Evolutionary conservation across 1,140 invertebrate species (phyloP).

Genomic region (Galleria mellonella): DNA sequence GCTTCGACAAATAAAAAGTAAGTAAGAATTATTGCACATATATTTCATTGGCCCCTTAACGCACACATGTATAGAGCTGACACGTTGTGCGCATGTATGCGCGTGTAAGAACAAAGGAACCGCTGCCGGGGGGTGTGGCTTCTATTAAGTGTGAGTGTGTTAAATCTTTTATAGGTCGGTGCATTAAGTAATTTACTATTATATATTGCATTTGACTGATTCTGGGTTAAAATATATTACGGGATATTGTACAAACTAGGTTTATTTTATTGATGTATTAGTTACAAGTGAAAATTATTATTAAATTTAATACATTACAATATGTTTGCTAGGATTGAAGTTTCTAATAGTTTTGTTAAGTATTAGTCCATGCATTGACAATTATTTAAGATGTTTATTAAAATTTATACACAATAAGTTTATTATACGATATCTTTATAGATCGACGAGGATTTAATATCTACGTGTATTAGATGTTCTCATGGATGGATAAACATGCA

Average conservation of each 20-base stretch:
- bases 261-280: too few relatives aligned
- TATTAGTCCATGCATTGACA: too few relatives aligned
- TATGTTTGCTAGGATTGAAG: too few relatives aligned
- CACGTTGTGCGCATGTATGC: slow-evolving; percentile 43
- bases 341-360: too few relatives aligned
- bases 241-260: not conserved
- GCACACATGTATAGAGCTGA: slow-evolving; percentile 18
- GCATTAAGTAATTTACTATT: slow-evolving; percentile 71
- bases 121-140: slow-evolving; percentile 33
- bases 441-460: too few relatives aligned
- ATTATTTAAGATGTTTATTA: too few relatives aligned
- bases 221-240: slow-evolving; percentile 14
- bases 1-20: slow-evolving; percentile 50
- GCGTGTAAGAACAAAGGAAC: slow-evolving; percentile 45
- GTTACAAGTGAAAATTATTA: too few relatives aligned
- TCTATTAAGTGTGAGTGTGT: slow-evolving; percentile 39
- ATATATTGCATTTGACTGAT: slow-evolving; percentile 57
- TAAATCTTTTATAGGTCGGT: slow-evolving; percentile 71
- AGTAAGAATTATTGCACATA: slow-evolving; percentile 51
- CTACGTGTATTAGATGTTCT: too few relatives aligned
- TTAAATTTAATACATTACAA: too few relatives aligned
- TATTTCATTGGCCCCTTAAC: slow-evolving; percentile 43
- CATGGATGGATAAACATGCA: too few relatives aligned
- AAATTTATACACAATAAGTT: too few relatives aligned
- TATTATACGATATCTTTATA: too few relatives aligned